Percentiles rank a stretch among this genome's conserved stretches.
These are phyloP conservation scores for Etheostoma spectabile DNA, from an alignment of 2,113 vertebrate genomes.

Conservation along the genomic window DNA sequence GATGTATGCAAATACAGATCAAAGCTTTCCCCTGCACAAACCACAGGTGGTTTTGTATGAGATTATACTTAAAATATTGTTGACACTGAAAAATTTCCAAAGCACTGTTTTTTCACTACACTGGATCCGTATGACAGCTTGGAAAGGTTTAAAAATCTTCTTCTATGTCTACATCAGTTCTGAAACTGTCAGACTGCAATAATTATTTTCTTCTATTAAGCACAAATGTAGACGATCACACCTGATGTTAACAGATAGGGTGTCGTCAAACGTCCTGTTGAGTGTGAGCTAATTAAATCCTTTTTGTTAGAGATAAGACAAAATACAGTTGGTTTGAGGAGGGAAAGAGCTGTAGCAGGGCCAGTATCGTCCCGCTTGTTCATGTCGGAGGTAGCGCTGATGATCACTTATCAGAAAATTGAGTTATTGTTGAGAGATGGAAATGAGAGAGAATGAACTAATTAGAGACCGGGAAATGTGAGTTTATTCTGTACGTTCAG, in stretches of 20 bases:
- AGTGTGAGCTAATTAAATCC: slow-evolving; percentile 25
- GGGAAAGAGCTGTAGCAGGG: slow-evolving; percentile 14
- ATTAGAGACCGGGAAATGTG: background rate
- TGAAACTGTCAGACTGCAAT: slow-evolving; percentile 25
- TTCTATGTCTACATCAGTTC: slow-evolving; percentile 15
- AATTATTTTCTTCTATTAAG: slow-evolving; percentile 3
- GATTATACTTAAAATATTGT: slow-evolving; percentile 12
- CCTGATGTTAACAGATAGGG: slow-evolving; percentile 27
- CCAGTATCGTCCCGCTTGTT: background rate
- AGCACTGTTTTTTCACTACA: slow-evolving; percentile 19
- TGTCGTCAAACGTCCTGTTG: background rate
- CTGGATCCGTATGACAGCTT: background rate
- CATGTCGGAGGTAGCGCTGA: background rate
- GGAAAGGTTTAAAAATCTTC: background rate
- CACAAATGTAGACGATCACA: background rate
- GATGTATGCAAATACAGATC: slow-evolving; percentile 12
- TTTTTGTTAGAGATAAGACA: slow-evolving; percentile 31
- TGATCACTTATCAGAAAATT: slow-evolving; percentile 36
- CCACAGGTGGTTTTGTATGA: slow-evolving; percentile 27
- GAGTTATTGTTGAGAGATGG: slow-evolving; percentile 20
- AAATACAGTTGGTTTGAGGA: slow-evolving; percentile 9
- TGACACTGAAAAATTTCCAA: background rate
- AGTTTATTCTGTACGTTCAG: background rate
- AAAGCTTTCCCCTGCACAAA: slow-evolving; percentile 12
- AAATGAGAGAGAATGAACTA: background rate